Conservation (phyloP, 2,113 vertebrate genomes). For the Furnarius figulus region DNA sequence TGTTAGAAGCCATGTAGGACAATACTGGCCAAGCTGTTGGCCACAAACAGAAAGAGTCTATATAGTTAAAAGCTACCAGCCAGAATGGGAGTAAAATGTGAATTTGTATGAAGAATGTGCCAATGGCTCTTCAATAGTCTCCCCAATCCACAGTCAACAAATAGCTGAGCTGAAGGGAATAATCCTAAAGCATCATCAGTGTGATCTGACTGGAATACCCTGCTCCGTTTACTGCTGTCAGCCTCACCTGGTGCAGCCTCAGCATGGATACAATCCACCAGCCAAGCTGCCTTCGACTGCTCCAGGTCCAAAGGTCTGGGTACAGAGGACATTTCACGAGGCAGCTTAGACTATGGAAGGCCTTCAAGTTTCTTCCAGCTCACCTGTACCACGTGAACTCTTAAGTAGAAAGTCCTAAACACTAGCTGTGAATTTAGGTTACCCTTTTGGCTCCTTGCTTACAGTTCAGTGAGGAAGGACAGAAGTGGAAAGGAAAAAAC, state of each 20-base stretch:
- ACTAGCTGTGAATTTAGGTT: not conserved
- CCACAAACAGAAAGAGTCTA: not conserved
- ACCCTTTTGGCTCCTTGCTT: not conserved
- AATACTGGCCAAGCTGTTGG: not conserved
- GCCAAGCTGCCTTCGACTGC: not conserved
- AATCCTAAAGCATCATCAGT: not conserved
- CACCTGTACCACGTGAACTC: not conserved
- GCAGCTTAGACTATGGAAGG: not conserved
- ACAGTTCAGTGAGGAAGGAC: not conserved
- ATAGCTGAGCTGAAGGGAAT: not conserved
- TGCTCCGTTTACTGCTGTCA: not conserved
- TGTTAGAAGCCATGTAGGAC: not conserved
- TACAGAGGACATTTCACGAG: fast-evolving
- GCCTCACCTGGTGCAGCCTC: not conserved
- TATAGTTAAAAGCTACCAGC: not conserved
- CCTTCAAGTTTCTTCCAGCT: not conserved
- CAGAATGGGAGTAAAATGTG: not conserved
- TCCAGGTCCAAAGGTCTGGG: not conserved
- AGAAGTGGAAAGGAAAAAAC: fast-evolving
- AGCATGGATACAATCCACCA: fast-evolving
- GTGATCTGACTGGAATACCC: not conserved
- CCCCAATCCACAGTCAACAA: not conserved
- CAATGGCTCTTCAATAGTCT: not conserved
- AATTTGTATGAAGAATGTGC: not conserved
- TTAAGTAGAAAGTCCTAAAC: not conserved